phyloP scores from a whole-genome alignment of 23 tunicate genomes.

The Diplosoma virens region DNA sequence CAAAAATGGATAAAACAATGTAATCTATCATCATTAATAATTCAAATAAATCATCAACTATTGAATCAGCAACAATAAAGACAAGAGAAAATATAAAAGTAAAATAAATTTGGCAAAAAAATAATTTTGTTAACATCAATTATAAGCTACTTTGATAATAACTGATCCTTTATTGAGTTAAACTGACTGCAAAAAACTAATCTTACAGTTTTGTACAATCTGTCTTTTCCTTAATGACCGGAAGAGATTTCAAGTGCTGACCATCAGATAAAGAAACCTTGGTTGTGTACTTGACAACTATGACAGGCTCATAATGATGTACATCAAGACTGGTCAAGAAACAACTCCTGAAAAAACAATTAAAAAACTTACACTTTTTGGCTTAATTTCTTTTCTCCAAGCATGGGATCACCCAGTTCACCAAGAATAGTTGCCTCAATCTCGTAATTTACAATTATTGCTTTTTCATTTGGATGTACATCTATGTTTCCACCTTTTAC shows the following conservation, averaged over 20 bases:
- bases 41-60: no score
- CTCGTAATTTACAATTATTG: constrained; percentile 91
- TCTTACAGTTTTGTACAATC: constrained; percentile 22
- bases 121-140: no score
- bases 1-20: no score
- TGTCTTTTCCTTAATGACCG: not conserved
- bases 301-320: constrained; percentile 43
- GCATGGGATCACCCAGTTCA: constrained; percentile 93
- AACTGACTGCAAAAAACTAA: not conserved
- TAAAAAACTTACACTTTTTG: constrained; percentile 82
- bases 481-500: constrained; percentile 92
- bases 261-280: constrained; percentile 11
- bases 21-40: no score
- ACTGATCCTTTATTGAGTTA: no score
- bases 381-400: constrained; percentile 86
- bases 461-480: constrained; percentile 94
- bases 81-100: no score
- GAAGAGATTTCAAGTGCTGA: not conserved
- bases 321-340: constrained; percentile 38
- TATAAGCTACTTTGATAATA: no score
- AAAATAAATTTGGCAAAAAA: no score
- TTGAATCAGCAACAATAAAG: no score
- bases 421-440: constrained; percentile 96
- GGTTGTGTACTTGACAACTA: constrained; percentile 23
- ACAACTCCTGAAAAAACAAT: constrained; percentile 8